Percentiles rank a stretch among this genome's conserved stretches.
phyloP scores from a whole-genome alignment of 2,797 vertebrate genomes.

The Hippoglossus hippoglossus region DNA sequence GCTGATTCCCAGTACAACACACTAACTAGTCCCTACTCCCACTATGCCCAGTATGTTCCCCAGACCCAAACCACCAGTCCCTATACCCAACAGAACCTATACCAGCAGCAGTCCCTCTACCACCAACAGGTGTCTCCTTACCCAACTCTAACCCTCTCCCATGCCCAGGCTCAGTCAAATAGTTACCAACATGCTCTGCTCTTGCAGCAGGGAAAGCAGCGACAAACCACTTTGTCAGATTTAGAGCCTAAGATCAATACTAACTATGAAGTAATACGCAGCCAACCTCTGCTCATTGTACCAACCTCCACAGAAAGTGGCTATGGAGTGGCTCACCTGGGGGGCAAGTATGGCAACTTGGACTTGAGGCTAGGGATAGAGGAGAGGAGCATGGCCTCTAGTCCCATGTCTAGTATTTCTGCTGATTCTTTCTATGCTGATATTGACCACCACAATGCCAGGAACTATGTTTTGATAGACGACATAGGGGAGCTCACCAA shows the following conservation, averaged over 20 bases:
- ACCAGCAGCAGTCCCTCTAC: slow-evolving; percentile 93
- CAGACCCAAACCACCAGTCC: slow-evolving; percentile 94
- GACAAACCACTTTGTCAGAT: slow-evolving; percentile 90
- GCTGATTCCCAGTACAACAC: slow-evolving; percentile 94
- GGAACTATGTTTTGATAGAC: slow-evolving; percentile 97
- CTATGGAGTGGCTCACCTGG: slow-evolving; percentile 91
- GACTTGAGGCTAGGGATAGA: slow-evolving; percentile 95
- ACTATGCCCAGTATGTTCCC: slow-evolving; percentile 92
- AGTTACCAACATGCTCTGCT: slow-evolving; percentile 93
- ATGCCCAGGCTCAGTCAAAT: slow-evolving; percentile 87
- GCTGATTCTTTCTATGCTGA: slow-evolving; percentile 98
- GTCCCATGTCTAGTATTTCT: slow-evolving; percentile 98
- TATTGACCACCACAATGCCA: slow-evolving; percentile 93
- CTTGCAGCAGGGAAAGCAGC: slow-evolving; percentile 92
- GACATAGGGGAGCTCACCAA: slow-evolving; percentile 98
- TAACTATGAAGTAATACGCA: slow-evolving; percentile 96
- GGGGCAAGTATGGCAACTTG: slow-evolving; percentile 93
- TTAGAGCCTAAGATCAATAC: slow-evolving; percentile 95
- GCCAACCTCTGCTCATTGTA: slow-evolving; percentile 96
- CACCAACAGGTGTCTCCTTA: slow-evolving; percentile 96
- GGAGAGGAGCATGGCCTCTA: slow-evolving; percentile 96
- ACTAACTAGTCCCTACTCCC: slow-evolving; percentile 93
- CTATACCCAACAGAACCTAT: slow-evolving; percentile 92
- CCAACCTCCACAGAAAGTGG: slow-evolving; percentile 92
- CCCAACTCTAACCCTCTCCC: slow-evolving; percentile 89